Percentiles rank a stretch among this genome's conserved stretches.
phyloP scores from a whole-genome alignment of 2,888 invertebrate species.

The Eurytoma californica region DNA sequence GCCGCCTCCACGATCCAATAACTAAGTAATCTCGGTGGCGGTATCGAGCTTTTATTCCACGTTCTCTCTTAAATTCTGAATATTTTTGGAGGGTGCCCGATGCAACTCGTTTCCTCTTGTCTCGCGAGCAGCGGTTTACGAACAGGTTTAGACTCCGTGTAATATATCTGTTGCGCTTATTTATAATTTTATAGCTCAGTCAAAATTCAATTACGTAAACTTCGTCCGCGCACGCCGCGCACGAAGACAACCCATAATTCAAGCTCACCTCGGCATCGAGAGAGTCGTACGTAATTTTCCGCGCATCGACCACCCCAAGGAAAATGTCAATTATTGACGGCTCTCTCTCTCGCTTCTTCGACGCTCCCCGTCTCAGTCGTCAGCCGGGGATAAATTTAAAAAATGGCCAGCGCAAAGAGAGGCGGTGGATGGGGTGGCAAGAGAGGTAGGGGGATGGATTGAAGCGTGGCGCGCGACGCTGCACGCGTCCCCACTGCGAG shows the following conservation, averaged over 20 bases:
- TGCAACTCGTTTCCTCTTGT: background rate
- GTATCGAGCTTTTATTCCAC: constrained; percentile 19
- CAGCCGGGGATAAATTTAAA: constrained; percentile 55
- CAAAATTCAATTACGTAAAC: no score
- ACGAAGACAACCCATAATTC: constrained; percentile 22
- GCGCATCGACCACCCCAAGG: background rate
- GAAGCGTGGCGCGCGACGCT: background rate
- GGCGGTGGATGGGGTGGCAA: background rate
- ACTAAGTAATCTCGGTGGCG: constrained; percentile 25
- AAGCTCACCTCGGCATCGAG: background rate
- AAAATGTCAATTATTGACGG: constrained; percentile 30
- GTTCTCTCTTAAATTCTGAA: background rate
- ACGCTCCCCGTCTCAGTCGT: constrained; percentile 23
- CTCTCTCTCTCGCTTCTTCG: background rate
- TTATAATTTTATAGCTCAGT: background rate
- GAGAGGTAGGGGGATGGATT: background rate
- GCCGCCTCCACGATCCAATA: background rate
- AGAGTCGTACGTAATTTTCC: constrained; percentile 6
- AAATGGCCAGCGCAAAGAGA: constrained; percentile 38
- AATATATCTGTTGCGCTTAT: background rate
- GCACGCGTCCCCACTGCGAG: constrained; percentile 34
- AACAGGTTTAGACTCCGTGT: background rate
- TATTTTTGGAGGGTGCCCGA: background rate
- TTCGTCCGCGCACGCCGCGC: no score
- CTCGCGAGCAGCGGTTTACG: background rate